Conservation (phyloP, 2,113 vertebrate species). For the Proteles cristata region DNA sequence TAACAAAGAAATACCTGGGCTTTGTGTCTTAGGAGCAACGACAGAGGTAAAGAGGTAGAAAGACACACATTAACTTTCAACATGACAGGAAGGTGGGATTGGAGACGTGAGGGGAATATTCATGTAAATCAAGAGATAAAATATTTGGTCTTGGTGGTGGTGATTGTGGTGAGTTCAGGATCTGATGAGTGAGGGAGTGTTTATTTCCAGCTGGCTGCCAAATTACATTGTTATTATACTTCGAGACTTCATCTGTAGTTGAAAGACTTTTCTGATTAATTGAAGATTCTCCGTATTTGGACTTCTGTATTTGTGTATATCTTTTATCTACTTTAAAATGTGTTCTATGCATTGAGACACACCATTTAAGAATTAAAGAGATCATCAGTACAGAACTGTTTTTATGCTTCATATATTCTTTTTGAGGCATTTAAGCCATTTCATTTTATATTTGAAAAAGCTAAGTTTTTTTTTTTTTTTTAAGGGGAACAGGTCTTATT, state of each 20-base stretch:
- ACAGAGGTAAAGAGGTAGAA: background rate
- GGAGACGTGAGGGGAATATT: background rate
- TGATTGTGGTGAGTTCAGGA: background rate
- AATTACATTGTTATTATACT: background rate
- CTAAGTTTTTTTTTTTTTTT: background rate
- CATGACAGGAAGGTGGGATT: background rate
- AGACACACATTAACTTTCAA: too few species aligned
- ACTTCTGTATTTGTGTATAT: background rate
- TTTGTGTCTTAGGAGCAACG: background rate
- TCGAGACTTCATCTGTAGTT: background rate
- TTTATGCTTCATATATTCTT: background rate
- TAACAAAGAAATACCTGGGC: background rate
- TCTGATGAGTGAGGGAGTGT: background rate
- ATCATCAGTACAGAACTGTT: background rate
- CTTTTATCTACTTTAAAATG: background rate
- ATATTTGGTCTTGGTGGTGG: too few species aligned
- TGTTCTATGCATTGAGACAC: background rate
- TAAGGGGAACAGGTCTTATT: background rate
- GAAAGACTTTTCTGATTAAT: background rate
- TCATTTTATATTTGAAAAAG: slow-evolving; percentile 1
- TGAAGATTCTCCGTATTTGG: background rate
- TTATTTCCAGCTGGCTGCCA: background rate
- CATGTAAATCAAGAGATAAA: background rate
- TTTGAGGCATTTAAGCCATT: background rate
- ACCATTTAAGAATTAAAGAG: background rate